Percentiles rank a stretch among this genome's conserved stretches.
Evolutionary conservation across 2,888 invertebrate genomes (phyloP).

Genomic region (Tachystola acroxantha): DNA sequence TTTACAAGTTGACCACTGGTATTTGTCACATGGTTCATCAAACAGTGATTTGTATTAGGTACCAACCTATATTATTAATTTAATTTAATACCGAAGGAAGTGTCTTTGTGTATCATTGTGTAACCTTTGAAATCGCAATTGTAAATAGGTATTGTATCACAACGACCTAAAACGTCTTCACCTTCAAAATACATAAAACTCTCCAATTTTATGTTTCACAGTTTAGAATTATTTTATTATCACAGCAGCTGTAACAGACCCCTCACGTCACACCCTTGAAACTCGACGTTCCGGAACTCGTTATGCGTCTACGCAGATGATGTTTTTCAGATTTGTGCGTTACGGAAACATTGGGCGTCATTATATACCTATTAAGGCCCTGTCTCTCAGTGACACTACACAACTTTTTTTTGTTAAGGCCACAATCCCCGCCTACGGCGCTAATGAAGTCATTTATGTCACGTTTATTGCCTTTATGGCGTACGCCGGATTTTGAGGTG

Average conservation of each 20-base stretch:
- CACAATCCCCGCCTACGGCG: slow-evolving; percentile 55
- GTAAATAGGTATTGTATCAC: too few relatives aligned
- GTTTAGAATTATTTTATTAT: too few relatives aligned
- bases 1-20: too few relatives aligned
- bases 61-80: too few relatives aligned
- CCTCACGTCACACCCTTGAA: slow-evolving; percentile 30
- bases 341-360: slow-evolving; percentile 62
- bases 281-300: slow-evolving; percentile 42
- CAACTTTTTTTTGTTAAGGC: slow-evolving; percentile 53
- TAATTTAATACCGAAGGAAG: too few relatives aligned
- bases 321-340: slow-evolving; percentile 53
- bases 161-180: too few relatives aligned
- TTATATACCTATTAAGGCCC: slow-evolving; percentile 70
- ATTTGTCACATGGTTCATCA: too few relatives aligned
- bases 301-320: slow-evolving; percentile 51
- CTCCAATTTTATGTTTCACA: too few relatives aligned
- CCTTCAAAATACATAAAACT: too few relatives aligned
- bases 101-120: too few relatives aligned
- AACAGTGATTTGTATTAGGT: too few relatives aligned
- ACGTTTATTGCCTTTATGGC: slow-evolving; percentile 73
- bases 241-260: slow-evolving; percentile 15
- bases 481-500: slow-evolving; percentile 64
- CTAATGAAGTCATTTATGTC: slow-evolving; percentile 76
- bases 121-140: too few relatives aligned
- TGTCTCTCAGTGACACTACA: slow-evolving; percentile 40